phyloP scores from a whole-genome alignment of 2,888 invertebrate genomes.

The Archips xylosteana region DNA sequence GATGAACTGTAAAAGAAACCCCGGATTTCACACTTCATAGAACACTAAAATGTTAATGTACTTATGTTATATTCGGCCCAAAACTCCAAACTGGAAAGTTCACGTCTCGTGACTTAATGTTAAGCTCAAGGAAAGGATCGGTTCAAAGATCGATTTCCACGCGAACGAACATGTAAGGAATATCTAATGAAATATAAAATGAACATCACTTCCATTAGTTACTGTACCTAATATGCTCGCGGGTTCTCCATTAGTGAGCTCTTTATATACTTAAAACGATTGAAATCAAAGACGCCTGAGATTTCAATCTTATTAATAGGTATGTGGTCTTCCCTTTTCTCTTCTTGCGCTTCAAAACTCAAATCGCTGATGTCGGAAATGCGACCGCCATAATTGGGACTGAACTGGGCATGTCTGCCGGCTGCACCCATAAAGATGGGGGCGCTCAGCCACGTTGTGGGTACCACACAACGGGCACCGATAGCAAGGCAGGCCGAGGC shows the following conservation, averaged over 20 bases:
- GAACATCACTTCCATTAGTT: neutral
- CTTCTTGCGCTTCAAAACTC: no score
- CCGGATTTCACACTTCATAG: neutral
- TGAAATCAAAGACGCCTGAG: no score
- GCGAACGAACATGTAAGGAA: conserved; percentile 9
- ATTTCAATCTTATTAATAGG: no score
- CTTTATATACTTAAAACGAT: neutral
- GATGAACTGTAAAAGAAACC: no score
- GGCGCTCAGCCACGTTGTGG: no score
- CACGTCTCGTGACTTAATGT: neutral
- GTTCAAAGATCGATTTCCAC: conserved; percentile 19
- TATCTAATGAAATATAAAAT: conserved; percentile 15
- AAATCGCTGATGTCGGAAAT: no score
- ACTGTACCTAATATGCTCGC: neutral
- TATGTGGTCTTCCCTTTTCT: no score
- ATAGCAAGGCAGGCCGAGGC: no score
- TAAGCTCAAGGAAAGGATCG: neutral
- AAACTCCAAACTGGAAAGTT: neutral
- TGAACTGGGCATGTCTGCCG: no score
- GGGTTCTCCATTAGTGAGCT: neutral
- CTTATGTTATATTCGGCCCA: neutral
- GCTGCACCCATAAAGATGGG: no score
- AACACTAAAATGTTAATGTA: neutral
- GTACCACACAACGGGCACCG: no score
- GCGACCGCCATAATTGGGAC: no score